Evolutionary conservation across 2,888 invertebrate species (phyloP), one percentile per base, ranked within the genome.

Genomic region (Eristalinus aeneus): DNA sequence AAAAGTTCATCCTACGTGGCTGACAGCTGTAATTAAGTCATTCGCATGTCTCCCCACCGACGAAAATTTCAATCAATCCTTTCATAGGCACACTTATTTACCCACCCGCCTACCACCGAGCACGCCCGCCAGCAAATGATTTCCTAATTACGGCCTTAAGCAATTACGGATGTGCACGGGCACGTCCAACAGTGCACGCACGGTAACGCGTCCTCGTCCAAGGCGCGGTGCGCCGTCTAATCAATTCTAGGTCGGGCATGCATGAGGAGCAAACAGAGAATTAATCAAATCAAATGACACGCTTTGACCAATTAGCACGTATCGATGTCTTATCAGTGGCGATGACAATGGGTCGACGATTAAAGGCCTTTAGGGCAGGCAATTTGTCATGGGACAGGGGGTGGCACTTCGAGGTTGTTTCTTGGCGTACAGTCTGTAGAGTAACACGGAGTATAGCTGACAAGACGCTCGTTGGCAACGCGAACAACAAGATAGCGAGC

Each of bases 241-340:
- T 46, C 16, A 46, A 46, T 46, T 16, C 3, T n/a, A 16, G 46
- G 46, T 0, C 1, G 9, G 8, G 16, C 6, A 16, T n/a, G 16
- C 6, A 16, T n/a, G 46, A n/a, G 46, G 46, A 6, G 2, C 3
- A 27, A 20, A 31, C 0, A 36, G 39, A 58, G 27, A 22, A 58
- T 67, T 67, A 67, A 67, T 67, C 31, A 53, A 67, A 67, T 58
- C 23, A 36, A 58, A 39, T 9, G 39, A 23, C 58, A 69, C 69
- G 69, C 16, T 69, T 58, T 36, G 46, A 16, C 16, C 46, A 46
- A 46, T 46, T 46, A 46, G 58, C 69, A 58, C 69, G 69, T 69
- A 58, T 58, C 36, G 23, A 39, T 39, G 56, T 3, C 58, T 69
- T 58, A 69, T 69, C 58, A 23, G n/a, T 11, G 69, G 16, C 46